These are phyloP conservation scores for Drosophila parthenogenetica DNA, from an alignment of 2,888 invertebrate genomes.

Conservation along the genomic window DNA sequence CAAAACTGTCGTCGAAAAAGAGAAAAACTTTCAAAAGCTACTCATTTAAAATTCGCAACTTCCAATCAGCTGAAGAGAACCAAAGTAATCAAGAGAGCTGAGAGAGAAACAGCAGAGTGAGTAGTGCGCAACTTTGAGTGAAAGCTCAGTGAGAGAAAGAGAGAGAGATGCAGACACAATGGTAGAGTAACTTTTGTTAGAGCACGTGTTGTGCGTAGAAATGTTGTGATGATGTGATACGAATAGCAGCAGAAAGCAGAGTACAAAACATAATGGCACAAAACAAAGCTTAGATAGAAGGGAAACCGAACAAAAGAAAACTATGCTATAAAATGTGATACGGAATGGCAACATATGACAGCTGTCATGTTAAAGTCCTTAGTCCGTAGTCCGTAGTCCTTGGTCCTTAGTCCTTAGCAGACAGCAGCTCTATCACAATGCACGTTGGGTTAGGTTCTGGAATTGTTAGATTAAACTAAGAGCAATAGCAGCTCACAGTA, in stretches of 20 bases:
- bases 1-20: constrained; percentile 8
- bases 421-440: constrained; percentile 48
- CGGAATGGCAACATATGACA: constrained; percentile 72
- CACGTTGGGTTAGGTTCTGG: constrained; percentile 76
- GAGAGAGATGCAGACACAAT: constrained; percentile 1
- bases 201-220: constrained; percentile 69
- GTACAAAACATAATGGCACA: constrained; percentile 48
- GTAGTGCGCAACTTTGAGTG: constrained; percentile 30
- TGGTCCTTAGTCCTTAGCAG: constrained; percentile 52
- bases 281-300: constrained; percentile 58
- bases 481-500: constrained; percentile 4
- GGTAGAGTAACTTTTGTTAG: neutral
- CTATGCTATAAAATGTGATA: constrained; percentile 57
- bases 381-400: constrained; percentile 7
- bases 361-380: constrained; percentile 72
- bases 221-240: constrained; percentile 33
- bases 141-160: constrained; percentile 5
- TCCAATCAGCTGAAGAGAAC: constrained; percentile 62
- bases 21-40: constrained; percentile 16
- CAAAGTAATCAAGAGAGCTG: constrained; percentile 2
- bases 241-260: constrained; percentile 30
- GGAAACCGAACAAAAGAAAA: constrained; percentile 31
- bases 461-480: constrained; percentile 63
- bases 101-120: constrained; percentile 1
- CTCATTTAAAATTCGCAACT: constrained; percentile 26